Conservation (phyloP, 2,888 invertebrate species). For the Loripinus fragilis region DNA sequence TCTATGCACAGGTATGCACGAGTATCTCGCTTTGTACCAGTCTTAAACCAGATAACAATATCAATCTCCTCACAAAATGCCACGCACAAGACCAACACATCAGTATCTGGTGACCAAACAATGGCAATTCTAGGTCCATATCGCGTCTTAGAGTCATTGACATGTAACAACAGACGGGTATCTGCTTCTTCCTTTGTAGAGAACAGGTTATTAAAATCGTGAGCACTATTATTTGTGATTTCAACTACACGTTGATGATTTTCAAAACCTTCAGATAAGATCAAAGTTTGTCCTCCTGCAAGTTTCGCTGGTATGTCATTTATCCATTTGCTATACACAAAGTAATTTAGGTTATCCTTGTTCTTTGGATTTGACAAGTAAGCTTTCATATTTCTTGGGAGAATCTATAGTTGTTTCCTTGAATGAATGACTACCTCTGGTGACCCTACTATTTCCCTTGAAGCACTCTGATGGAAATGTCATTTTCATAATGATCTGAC, state of each 20-base stretch:
- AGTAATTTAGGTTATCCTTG: not conserved
- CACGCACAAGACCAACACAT: not conserved
- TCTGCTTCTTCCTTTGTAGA: not conserved
- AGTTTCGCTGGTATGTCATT: not conserved
- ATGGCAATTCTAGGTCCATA: not conserved
- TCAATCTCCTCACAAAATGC: not conserved
- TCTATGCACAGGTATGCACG: not conserved
- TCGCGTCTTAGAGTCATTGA: not conserved
- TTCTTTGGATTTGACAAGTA: slow-evolving; percentile 1
- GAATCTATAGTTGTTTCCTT: not conserved
- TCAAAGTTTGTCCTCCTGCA: not conserved
- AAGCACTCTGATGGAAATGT: not conserved
- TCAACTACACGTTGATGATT: not conserved
- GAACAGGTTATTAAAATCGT: not conserved
- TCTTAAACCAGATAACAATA: slow-evolving; percentile 4
- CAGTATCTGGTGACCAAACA: not conserved
- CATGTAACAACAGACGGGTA: not conserved
- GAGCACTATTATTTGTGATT: not conserved
- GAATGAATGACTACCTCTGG: not conserved
- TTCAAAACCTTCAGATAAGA: not conserved
- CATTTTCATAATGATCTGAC: not conserved
- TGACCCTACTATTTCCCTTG: not conserved
- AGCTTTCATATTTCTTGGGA: not conserved
- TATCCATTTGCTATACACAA: not conserved
- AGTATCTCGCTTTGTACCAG: not conserved